Percentiles rank a stretch among this genome's conserved stretches.
These are phyloP conservation scores for Alectura lathami DNA, from an alignment of 2,113 vertebrate species.

Conservation along the genomic window DNA sequence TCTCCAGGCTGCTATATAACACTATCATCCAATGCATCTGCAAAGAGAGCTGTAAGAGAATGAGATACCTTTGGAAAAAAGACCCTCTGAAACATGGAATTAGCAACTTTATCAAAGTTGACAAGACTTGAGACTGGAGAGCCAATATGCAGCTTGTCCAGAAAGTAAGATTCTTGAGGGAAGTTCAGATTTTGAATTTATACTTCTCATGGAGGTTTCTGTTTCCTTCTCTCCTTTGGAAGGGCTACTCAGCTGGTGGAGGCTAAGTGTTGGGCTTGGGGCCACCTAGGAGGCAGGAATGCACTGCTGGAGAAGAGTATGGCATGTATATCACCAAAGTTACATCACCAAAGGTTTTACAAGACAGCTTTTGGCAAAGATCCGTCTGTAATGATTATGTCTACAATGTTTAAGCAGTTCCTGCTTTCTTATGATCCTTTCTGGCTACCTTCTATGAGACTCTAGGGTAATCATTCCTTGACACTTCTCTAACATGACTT, in stretches of 20 bases:
- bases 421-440: not conserved
- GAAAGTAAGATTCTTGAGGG: not conserved
- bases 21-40: slow-evolving; percentile 41
- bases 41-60: slow-evolving; percentile 30
- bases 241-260: not conserved
- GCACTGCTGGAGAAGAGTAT: not conserved
- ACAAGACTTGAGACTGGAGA: not conserved
- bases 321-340: not conserved
- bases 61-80: slow-evolving; percentile 4
- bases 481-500: not conserved
- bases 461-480: not conserved
- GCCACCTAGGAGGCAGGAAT: not conserved
- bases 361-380: not conserved
- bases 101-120: slow-evolving; percentile 45
- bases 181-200: not conserved
- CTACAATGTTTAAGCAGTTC: too few species aligned
- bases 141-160: not conserved
- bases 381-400: not conserved
- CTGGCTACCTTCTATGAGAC: not conserved
- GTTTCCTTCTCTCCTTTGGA: not conserved
- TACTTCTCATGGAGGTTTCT: not conserved
- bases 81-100: slow-evolving; percentile 16
- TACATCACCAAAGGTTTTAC: not conserved
- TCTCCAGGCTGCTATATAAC: slow-evolving; percentile 71
- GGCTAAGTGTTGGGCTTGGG: not conserved